Evolutionary conservation across 2,113 vertebrate genomes (phyloP), one percentile per base, ranked within the genome.

Genomic region (Carettochelys insculpta): DNA sequence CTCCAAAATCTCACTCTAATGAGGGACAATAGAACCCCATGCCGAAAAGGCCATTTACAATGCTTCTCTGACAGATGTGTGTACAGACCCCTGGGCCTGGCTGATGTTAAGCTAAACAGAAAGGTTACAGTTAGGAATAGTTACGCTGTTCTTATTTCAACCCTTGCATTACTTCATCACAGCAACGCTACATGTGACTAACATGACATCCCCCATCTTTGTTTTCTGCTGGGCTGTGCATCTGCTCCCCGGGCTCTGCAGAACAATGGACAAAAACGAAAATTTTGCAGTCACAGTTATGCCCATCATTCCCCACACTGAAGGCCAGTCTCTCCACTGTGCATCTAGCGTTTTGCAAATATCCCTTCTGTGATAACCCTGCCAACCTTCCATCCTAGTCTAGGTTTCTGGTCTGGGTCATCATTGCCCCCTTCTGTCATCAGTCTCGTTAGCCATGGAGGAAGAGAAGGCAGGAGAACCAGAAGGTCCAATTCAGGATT

Each of bases 101-200:
- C 56, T 31, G 53, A 20, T 31, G 41, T 47, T 58, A 31, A 9
- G 31, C 51, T 79, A 53, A 13, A 34, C 38, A 19, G 50, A 51
- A 22, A 25, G 50, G 34, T 52, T 13, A 53, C 8, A 25, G 50
- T 20, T 29, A 52, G 34, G 25, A 24, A 43, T 34, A 20, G 4
- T 80, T 48, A 27, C 5, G 56, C 6, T 1, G 19, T 48, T 47
- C n/a, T 76, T 29, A 16, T 45, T 77, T 31, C 29, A 31, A 19
- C 16, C 24, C 11, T 1, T 43, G 51, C 34, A 50, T 27, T 25
- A 1, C 3, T 47, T 31, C 4, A n/a, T 16, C 1, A 71, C 68
- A 71, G 0, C 1, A 0, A 29, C 47, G 78, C 52, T 71, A 27
- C 68, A 19, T 2, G 0, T 9, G 31, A 61, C 58, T 34, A 14